Conservation (phyloP, 2,113 vertebrate genomes). For the Ancistrus triradiatus region DNA sequence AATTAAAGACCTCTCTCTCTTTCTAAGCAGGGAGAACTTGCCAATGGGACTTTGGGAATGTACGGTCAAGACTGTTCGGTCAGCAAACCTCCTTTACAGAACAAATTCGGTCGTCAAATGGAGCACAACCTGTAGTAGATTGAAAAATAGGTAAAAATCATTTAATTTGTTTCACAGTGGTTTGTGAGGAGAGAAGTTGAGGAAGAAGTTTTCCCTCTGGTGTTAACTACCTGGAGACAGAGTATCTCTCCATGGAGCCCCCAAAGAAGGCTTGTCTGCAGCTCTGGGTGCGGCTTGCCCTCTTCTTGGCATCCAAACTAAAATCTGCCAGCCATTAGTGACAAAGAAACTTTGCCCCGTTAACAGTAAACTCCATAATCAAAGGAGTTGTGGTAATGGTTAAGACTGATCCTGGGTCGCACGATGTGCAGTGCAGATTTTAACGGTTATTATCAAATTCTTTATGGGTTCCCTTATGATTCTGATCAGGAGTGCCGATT, state of each 20-base stretch:
- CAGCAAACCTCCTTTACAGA: too few relatives aligned
- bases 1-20: too few relatives aligned
- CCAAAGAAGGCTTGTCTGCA: constrained; percentile 85
- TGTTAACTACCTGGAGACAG: constrained; percentile 96
- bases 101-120: too few relatives aligned
- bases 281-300: constrained; percentile 91
- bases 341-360: constrained; percentile 90
- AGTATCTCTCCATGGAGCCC: constrained; percentile 83
- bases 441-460: not conserved
- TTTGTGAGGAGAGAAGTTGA: constrained; percentile 89
- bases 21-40: too few relatives aligned
- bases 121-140: too few relatives aligned
- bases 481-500: too few relatives aligned
- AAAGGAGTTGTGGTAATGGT: constrained; percentile 92
- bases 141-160: too few relatives aligned
- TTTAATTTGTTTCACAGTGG: constrained; percentile 71
- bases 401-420: constrained; percentile 53
- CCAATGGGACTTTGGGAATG: too few relatives aligned
- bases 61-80: too few relatives aligned
- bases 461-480: not conserved
- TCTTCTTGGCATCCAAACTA: constrained; percentile 92
- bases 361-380: constrained; percentile 90
- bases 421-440: not conserved
- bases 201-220: constrained; percentile 90
- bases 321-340: constrained; percentile 84